These are phyloP conservation scores for Drosophila nikananu DNA, from an alignment of 1,140 invertebrate genomes.

Conservation along the genomic window DNA sequence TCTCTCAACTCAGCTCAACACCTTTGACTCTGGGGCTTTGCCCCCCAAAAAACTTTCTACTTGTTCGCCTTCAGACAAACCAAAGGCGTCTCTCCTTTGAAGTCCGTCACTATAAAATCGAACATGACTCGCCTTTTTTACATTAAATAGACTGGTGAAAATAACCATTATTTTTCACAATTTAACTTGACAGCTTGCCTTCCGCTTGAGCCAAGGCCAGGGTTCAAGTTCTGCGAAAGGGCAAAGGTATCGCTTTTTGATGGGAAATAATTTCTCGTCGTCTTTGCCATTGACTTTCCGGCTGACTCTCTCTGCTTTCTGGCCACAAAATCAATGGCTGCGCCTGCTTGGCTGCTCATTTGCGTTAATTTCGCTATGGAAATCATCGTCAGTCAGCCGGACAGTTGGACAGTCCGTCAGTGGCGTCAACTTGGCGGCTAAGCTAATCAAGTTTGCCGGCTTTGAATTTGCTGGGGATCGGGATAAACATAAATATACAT, in stretches of 20 bases:
- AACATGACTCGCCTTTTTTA: constrained; percentile 67
- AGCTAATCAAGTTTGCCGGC: constrained; percentile 75
- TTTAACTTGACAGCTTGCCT: constrained; percentile 17
- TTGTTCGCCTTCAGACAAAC: constrained; percentile 35
- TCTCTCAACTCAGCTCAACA: constrained; percentile 37
- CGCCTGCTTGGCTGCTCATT: constrained; percentile 61
- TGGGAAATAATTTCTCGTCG: constrained; percentile 59
- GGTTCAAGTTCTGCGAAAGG: constrained; percentile 77
- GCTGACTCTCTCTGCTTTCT: constrained; percentile 19
- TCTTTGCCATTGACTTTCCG: constrained; percentile 28
- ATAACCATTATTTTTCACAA: constrained; percentile 61
- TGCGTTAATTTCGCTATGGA: constrained; percentile 71
- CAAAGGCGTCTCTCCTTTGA: constrained; percentile 41
- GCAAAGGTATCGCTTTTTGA: constrained; percentile 41
- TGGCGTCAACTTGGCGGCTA: constrained; percentile 61
- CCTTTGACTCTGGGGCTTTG: constrained; percentile 45
- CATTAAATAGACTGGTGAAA: constrained; percentile 31
- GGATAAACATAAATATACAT: constrained; percentile 6
- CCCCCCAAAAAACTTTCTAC: constrained; percentile 56
- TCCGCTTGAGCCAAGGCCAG: constrained; percentile 47
- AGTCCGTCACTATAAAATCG: constrained; percentile 50
- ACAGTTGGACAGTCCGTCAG: constrained; percentile 30
- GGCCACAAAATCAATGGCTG: constrained; percentile 64
- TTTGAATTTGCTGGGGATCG: constrained; percentile 28
- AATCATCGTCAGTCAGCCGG: constrained; percentile 49